Evolutionary conservation across 2,888 invertebrate species (phyloP).

Genomic region (Lasius platythorax): DNA sequence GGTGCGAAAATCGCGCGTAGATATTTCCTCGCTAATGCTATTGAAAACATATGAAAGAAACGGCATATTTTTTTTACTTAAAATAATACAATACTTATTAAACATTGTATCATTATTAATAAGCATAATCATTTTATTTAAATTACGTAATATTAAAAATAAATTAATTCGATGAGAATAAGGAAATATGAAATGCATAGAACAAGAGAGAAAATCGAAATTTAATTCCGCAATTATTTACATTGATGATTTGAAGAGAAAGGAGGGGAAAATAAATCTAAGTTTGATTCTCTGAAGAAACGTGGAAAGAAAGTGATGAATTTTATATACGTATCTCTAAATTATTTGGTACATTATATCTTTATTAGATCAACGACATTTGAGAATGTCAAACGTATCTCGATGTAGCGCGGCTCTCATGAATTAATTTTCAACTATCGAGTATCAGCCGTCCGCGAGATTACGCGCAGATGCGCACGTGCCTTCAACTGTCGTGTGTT

Average conservation of each 20-base stretch:
- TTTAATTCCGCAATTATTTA: neutral
- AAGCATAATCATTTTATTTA: neutral
- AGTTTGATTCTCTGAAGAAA: neutral
- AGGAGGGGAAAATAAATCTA: neutral
- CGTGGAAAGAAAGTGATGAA: neutral
- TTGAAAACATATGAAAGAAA: too few species aligned
- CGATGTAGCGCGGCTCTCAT: conserved; percentile 40
- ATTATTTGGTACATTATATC: neutral
- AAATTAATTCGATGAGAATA: neutral
- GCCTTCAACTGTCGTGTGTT: conserved; percentile 50
- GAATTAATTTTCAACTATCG: conserved; percentile 57
- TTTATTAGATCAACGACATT: conserved; percentile 20
- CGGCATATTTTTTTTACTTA: too few species aligned
- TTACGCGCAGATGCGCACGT: conserved; percentile 36
- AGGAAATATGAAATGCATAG: neutral
- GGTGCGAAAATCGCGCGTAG: conserved; percentile 50
- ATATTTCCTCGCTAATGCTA: too few species aligned
- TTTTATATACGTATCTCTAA: neutral
- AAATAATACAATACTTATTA: neutral
- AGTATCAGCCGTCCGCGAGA: conserved; percentile 49
- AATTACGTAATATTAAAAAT: neutral
- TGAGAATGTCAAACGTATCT: conserved; percentile 45
- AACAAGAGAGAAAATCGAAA: neutral
- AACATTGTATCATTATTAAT: neutral
- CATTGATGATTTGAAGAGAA: neutral